phyloP scores from a whole-genome alignment of 2,888 invertebrate genomes.

The Theretra japonica region DNA sequence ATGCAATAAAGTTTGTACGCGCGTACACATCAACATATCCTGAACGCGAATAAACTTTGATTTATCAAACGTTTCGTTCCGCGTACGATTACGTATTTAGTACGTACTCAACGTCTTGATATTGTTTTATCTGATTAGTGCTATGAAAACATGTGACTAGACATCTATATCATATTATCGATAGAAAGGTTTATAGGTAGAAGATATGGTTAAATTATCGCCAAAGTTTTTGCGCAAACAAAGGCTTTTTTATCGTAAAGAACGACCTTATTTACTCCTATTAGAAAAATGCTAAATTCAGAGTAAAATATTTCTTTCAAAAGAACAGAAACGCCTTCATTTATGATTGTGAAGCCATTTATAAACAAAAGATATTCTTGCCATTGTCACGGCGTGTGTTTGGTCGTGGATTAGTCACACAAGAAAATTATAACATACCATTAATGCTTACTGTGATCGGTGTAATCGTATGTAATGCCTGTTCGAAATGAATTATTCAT shows the following conservation, averaged over 20 bases:
- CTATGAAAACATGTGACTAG: constrained; percentile 47
- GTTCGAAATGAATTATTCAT: not conserved
- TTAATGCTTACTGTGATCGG: not conserved
- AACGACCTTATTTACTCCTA: not conserved
- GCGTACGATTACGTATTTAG: constrained; percentile 52
- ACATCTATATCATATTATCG: constrained; percentile 32
- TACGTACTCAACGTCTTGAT: constrained; percentile 26
- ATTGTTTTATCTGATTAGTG: constrained; percentile 42
- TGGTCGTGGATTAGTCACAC: constrained; percentile 12
- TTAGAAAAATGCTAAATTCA: not conserved
- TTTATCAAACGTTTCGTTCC: constrained; percentile 60
- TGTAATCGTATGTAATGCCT: constrained; percentile 1
- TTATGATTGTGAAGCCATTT: not conserved
- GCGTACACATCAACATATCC: constrained; percentile 39
- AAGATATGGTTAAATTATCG: not conserved
- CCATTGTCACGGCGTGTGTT: constrained; percentile 8
- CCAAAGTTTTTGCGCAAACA: not conserved
- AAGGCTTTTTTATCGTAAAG: not conserved
- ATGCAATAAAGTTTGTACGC: constrained; percentile 23
- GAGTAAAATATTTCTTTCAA: too few relatives aligned
- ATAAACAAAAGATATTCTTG: constrained; percentile 12
- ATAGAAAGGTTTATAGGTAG: constrained; percentile 32
- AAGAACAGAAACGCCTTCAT: not conserved
- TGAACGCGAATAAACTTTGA: constrained; percentile 58
- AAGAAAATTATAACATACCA: constrained; percentile 9